phyloP scores from a whole-genome alignment of 2,888 invertebrate genomes.

The Zaprionus bogoriensis region DNA sequence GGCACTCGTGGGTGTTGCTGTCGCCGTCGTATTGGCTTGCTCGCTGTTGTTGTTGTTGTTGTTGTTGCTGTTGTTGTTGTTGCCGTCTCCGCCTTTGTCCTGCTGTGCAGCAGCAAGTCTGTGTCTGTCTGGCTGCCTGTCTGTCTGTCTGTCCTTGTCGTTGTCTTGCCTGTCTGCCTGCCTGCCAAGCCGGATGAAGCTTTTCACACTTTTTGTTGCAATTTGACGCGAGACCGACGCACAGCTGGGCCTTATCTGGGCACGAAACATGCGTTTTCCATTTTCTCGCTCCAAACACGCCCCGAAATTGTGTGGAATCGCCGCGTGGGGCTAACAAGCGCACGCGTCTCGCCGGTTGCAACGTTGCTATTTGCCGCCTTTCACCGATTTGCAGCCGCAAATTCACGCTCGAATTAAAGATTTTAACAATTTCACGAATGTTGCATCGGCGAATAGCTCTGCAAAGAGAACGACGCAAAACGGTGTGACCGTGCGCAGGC shows the following conservation, averaged over 20 bases:
- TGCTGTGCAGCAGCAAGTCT: conserved; percentile 18
- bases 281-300: conserved; percentile 71
- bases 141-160: conserved; percentile 17
- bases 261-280: conserved; percentile 72
- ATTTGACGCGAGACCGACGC: conserved; percentile 58
- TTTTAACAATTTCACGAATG: conserved; percentile 52
- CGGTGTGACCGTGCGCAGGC: conserved; percentile 32
- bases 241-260: conserved; percentile 73
- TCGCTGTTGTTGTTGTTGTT: conserved; percentile 24
- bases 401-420: conserved; percentile 23
- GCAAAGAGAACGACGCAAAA: conserved; percentile 44
- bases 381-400: conserved; percentile 24
- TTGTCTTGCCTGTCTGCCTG: conserved; percentile 16
- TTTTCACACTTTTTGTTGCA: conserved; percentile 57
- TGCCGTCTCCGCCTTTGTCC: conserved; percentile 31
- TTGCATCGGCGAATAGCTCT: conserved; percentile 56
- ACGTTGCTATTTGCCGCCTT: conserved; percentile 16
- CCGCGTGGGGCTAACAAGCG: conserved; percentile 45
- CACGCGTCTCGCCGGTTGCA: conserved; percentile 42
- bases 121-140: conserved; percentile 20
- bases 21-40: conserved; percentile 2
- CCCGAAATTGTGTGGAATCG: conserved; percentile 44
- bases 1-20: conserved; percentile 22
- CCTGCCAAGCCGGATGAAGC: conserved; percentile 30
- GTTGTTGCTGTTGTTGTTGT: conserved; percentile 18